A percentile compares a stretch with the other conserved stretches of the same genome.
Evolutionary conservation across 2,797 vertebrate species (phyloP).

Genomic region (Momotus momota): DNA sequence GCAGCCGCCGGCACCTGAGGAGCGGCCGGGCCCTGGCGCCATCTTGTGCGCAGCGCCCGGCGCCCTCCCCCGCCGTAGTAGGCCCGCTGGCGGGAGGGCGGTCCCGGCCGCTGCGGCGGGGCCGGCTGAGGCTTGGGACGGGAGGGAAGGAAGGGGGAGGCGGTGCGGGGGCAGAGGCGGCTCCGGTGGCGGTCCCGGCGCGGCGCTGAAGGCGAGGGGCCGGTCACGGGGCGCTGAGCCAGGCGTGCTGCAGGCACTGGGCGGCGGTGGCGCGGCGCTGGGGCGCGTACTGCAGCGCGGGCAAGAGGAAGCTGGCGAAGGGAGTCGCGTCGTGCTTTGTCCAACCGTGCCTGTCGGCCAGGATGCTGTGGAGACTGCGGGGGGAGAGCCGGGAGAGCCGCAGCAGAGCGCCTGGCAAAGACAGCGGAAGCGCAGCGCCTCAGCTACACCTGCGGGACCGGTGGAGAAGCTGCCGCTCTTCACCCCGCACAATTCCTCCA

Average conservation of each 20-base stretch:
- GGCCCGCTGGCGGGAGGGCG: not conserved
- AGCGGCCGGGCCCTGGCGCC: not conserved
- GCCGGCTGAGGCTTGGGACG: too few relatives aligned
- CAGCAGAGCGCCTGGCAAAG: slow-evolving; percentile 80
- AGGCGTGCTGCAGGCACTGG: slow-evolving; percentile 84
- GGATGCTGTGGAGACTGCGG: slow-evolving; percentile 80
- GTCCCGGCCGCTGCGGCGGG: not conserved
- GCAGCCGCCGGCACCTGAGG: not conserved
- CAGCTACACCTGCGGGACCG: accelerated
- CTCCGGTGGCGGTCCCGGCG: not conserved
- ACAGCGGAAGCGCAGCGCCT: not conserved
- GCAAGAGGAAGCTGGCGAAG: slow-evolving; percentile 83
- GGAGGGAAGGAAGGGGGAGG: too few relatives aligned
- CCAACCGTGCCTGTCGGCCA: slow-evolving; percentile 85
- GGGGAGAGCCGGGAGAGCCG: slow-evolving; percentile 75
- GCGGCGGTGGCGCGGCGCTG: slow-evolving; percentile 82
- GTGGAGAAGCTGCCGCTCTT: not conserved
- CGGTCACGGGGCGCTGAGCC: slow-evolving; percentile 63
- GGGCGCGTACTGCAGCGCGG: slow-evolving; percentile 83
- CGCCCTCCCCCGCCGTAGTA: not conserved
- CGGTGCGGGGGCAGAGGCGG: not conserved
- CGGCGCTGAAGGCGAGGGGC: not conserved
- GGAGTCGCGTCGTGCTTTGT: slow-evolving; percentile 70
- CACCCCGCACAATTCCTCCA: accelerated
- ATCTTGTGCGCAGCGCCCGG: not conserved